Conservation (phyloP, 2,888 invertebrate species). For the Aquatica leii region DNA sequence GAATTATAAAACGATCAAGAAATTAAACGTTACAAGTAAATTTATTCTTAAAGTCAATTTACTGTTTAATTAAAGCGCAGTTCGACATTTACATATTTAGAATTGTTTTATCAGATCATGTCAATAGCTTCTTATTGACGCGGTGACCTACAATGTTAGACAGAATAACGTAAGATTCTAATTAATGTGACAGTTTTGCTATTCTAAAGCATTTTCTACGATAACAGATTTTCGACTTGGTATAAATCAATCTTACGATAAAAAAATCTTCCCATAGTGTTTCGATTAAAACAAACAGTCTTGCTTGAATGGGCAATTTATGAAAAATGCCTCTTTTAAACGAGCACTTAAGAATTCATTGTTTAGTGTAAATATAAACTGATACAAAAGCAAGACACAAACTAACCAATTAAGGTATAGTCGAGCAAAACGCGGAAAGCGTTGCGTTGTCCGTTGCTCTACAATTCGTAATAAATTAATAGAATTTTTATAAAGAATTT, state of each 20-base stretch:
- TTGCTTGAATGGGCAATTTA: slow-evolving; percentile 19
- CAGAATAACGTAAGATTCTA: slow-evolving; percentile 26
- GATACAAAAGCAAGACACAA: slow-evolving; percentile 26
- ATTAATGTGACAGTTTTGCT: slow-evolving; percentile 20
- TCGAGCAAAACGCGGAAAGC: slow-evolving; percentile 31
- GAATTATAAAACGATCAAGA: neutral
- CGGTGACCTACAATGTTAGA: slow-evolving; percentile 25
- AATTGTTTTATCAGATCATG: slow-evolving; percentile 27
- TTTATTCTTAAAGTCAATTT: no score
- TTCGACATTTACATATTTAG: slow-evolving; percentile 11
- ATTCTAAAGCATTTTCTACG: neutral
- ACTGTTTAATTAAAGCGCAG: neutral
- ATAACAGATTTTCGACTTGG: slow-evolving; percentile 1
- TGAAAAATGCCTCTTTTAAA: slow-evolving; percentile 31
- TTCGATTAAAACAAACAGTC: slow-evolving; percentile 1
- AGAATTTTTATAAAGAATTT: slow-evolving; percentile 37
- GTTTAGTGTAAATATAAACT: slow-evolving; percentile 30
- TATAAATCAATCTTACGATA: slow-evolving; percentile 6
- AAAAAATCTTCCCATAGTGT: slow-evolving; percentile 1
- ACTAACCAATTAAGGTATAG: slow-evolving; percentile 41
- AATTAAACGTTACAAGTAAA: neutral
- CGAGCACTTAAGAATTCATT: slow-evolving; percentile 33
- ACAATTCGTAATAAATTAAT: slow-evolving; percentile 42
- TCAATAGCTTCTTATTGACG: slow-evolving; percentile 18
- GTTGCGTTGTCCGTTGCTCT: slow-evolving; percentile 39